A percentile compares a stretch with the other conserved stretches of the same genome.
Conservation (phyloP, 2,797 vertebrate species). For the Potorous gilbertii region DNA sequence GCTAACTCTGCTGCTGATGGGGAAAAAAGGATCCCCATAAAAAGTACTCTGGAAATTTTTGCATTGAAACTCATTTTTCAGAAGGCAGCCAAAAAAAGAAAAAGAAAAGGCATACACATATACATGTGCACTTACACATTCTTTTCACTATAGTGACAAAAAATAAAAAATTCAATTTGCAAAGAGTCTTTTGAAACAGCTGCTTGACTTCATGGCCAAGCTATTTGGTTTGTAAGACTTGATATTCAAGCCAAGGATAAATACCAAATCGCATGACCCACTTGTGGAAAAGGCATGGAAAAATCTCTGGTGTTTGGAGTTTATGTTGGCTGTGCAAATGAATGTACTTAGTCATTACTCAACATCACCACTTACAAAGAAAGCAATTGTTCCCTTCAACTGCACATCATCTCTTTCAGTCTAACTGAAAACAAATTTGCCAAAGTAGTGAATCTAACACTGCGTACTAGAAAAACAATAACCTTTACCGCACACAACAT, state of each 20-base stretch:
- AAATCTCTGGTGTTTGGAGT: slow-evolving; percentile 61
- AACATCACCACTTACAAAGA: slow-evolving; percentile 77
- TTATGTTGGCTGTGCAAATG: slow-evolving; percentile 75
- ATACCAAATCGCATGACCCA: slow-evolving; percentile 49
- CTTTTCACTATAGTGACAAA: slow-evolving; percentile 44
- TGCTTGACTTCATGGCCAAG: slow-evolving; percentile 74
- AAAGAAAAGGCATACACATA: neutral
- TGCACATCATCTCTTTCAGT: slow-evolving; percentile 60
- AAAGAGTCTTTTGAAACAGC: slow-evolving; percentile 64
- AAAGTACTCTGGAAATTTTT: neutral
- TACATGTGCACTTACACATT: slow-evolving; percentile 1
- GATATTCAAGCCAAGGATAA: slow-evolving; percentile 65
- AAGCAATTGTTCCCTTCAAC: slow-evolving; percentile 72
- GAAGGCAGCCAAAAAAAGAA: neutral
- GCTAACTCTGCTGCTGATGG: neutral
- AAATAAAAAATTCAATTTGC: slow-evolving; percentile 29
- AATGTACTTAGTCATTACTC: slow-evolving; percentile 74
- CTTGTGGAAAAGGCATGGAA: slow-evolving; percentile 44
- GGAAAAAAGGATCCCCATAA: slow-evolving; percentile 16
- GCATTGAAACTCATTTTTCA: slow-evolving; percentile 1
- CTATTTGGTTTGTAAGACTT: slow-evolving; percentile 59
- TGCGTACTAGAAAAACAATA: slow-evolving; percentile 9
- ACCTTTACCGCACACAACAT: slow-evolving; percentile 40
- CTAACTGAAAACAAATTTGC: slow-evolving; percentile 59
- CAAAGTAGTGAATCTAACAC: slow-evolving; percentile 58